Evolutionary conservation across 2,888 invertebrate species (phyloP).

Genomic region (Ptychoptera contaminata): DNA sequence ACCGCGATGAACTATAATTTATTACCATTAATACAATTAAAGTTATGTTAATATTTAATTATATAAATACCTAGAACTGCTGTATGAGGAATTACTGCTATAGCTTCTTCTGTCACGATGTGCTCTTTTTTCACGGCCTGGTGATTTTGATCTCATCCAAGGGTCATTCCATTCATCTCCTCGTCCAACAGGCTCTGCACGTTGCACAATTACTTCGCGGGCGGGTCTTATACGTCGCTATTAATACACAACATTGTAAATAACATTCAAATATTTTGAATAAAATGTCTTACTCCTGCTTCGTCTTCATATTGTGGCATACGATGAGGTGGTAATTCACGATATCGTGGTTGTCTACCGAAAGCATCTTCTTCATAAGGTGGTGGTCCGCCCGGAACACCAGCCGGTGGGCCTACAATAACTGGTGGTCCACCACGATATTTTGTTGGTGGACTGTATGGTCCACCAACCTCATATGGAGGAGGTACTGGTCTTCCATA

Average conservation of each 20-base stretch:
- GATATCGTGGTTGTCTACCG: constrained; percentile 32
- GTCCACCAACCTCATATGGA: constrained; percentile 10
- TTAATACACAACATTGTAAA: constrained; percentile 1
- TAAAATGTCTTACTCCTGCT: constrained; percentile 1
- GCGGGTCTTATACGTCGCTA: constrained; percentile 43
- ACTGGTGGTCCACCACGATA: constrained; percentile 15
- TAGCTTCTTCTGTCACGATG: constrained; percentile 23
- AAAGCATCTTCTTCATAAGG: constrained; percentile 30
- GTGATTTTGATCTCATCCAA: constrained; percentile 71
- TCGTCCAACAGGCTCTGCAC: constrained; percentile 37
- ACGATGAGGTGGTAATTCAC: constrained; percentile 37
- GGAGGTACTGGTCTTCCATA: constrained; percentile 12
- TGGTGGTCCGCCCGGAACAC: constrained; percentile 18
- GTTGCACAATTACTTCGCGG: constrained; percentile 62
- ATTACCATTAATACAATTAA: constrained; percentile 7
- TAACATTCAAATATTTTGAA: background rate
- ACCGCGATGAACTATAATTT: constrained; percentile 47
- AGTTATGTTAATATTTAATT: background rate
- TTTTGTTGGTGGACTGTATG: constrained; percentile 15
- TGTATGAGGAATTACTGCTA: constrained; percentile 13
- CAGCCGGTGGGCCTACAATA: constrained; percentile 28
- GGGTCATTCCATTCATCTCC: constrained; percentile 93
- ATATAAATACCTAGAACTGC: constrained; percentile 21
- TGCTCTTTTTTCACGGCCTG: constrained; percentile 33
- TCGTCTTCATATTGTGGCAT: constrained; percentile 41